These are phyloP conservation scores for Romanomermis culicivorax DNA, from an alignment of 2,888 invertebrate species.

Conservation along the genomic window DNA sequence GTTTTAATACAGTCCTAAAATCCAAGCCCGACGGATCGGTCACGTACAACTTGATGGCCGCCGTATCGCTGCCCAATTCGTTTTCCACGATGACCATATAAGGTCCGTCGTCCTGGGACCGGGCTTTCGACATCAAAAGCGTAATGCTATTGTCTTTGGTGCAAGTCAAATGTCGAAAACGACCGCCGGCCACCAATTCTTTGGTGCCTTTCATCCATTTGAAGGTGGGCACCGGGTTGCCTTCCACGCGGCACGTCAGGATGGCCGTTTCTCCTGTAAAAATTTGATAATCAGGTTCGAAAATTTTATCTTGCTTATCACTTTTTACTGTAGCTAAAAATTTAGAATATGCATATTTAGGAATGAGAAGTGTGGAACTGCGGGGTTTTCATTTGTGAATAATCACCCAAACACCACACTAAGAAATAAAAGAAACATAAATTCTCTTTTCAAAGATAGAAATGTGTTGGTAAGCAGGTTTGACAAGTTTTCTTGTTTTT, in stretches of 20 bases:
- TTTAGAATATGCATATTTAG: too few species aligned
- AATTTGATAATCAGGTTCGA: too few species aligned
- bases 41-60: constrained; percentile 84
- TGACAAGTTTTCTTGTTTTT: too few species aligned
- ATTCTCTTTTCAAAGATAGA: too few species aligned
- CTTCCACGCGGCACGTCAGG: constrained; percentile 74
- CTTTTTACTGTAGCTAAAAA: too few species aligned
- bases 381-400: too few species aligned
- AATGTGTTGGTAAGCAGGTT: too few species aligned
- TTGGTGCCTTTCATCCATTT: constrained; percentile 24
- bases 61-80: constrained; percentile 79
- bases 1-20: constrained; percentile 92
- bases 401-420: too few species aligned
- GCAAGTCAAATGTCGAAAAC: constrained; percentile 47
- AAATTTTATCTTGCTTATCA: too few species aligned
- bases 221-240: constrained; percentile 78
- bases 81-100: constrained; percentile 80
- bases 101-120: constrained; percentile 75
- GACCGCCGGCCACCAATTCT: constrained; percentile 69
- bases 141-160: constrained; percentile 73
- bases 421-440: too few species aligned
- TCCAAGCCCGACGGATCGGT: constrained; percentile 91
- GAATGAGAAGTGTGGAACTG: too few species aligned
- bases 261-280: constrained; percentile 65
- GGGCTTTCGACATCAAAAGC: constrained; percentile 78